phyloP scores from a whole-genome alignment of 1,140 invertebrate genomes.

The Bicyclus anynana region DNA sequence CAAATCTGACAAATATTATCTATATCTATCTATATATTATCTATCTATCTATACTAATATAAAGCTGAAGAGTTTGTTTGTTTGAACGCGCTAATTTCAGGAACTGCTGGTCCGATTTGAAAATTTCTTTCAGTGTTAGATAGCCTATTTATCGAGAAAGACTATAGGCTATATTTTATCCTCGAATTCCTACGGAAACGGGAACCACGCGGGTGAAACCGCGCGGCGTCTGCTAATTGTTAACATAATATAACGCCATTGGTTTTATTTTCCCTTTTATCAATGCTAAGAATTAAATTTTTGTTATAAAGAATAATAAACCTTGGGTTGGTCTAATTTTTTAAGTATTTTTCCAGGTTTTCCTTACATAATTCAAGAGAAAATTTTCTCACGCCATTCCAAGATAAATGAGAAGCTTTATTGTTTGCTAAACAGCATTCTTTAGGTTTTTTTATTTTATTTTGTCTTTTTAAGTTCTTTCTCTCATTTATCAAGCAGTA shows the following conservation, averaged over 20 bases:
- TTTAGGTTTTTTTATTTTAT: constrained; percentile 15
- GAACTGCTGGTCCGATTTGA: too few species aligned
- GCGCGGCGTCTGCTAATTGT: too few species aligned
- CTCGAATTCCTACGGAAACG: too few species aligned
- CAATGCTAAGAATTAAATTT: background rate
- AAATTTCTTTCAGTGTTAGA: too few species aligned
- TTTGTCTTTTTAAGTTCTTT: constrained; percentile 1
- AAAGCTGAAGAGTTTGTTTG: too few species aligned
- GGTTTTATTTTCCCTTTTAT: background rate
- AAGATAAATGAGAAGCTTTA: constrained; percentile 35
- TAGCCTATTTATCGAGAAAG: too few species aligned
- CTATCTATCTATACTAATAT: too few species aligned
- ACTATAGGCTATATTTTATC: too few species aligned
- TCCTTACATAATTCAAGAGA: constrained; percentile 3
- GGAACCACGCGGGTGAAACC: too few species aligned
- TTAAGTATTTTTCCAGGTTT: constrained; percentile 5
- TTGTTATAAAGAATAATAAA: background rate
- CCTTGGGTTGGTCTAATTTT: background rate
- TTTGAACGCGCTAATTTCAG: too few species aligned
- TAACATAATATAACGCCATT: background rate
- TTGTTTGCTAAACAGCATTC: constrained; percentile 33
- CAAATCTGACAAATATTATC: too few species aligned
- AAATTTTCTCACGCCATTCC: constrained; percentile 27
- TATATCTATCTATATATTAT: too few species aligned
- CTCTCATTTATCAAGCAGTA: background rate